Evolutionary conservation across 2,113 vertebrate genomes (phyloP).

Genomic region (Cavia porcellus): DNA sequence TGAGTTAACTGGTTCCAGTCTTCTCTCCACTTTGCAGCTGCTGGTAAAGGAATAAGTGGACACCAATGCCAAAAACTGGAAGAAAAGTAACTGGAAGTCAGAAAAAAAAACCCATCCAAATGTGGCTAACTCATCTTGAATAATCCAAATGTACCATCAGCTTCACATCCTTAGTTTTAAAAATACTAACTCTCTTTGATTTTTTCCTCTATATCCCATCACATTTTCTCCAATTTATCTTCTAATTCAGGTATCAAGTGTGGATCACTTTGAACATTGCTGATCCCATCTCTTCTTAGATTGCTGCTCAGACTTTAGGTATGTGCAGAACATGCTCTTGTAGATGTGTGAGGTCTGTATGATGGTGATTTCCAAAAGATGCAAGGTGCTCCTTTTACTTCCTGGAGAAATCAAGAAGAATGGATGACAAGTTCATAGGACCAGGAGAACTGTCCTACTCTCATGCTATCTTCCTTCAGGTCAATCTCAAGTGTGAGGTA

Average conservation of each 20-base stretch:
- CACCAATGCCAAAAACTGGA: not conserved
- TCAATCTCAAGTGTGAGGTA: not conserved
- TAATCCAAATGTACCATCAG: not conserved
- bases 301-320: not conserved
- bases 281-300: not conserved
- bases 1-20: conserved; percentile 50
- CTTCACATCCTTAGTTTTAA: conserved; percentile 26
- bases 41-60: not conserved
- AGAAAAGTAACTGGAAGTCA: conserved; percentile 10
- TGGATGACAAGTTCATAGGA: not conserved
- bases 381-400: not conserved
- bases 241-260: not conserved
- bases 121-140: not conserved
- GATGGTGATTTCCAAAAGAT: not conserved
- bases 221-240: conserved; percentile 37
- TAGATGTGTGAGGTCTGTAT: not conserved
- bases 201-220: not conserved
- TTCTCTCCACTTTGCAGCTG: conserved; percentile 36
- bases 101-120: conserved; percentile 26
- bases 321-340: not conserved
- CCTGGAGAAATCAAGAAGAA: conserved; percentile 32
- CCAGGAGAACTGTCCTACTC: not conserved
- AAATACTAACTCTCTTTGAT: not conserved
- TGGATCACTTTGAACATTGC: not conserved
- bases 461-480: not conserved